These are phyloP conservation scores for Polymixis flavicincta DNA, from an alignment of 2,888 invertebrate genomes.

Conservation along the genomic window DNA sequence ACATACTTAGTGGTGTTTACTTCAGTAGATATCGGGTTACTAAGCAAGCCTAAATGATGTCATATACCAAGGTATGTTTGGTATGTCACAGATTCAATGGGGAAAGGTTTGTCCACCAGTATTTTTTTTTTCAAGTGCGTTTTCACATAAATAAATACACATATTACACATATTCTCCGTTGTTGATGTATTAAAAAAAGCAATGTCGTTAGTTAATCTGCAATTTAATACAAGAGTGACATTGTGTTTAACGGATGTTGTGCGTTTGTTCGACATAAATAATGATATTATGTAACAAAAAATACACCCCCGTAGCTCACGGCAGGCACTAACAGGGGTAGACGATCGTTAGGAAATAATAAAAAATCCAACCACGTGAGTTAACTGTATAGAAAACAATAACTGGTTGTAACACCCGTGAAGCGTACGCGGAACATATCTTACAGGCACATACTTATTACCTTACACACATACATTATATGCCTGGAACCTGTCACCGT, in stretches of 20 bases:
- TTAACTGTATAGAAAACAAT: slow-evolving; percentile 54
- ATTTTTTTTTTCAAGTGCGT: too few species aligned
- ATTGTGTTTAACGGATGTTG: neutral
- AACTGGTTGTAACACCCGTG: slow-evolving; percentile 48
- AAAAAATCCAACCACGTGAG: slow-evolving; percentile 47
- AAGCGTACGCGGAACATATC: slow-evolving; percentile 55
- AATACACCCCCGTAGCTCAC: neutral
- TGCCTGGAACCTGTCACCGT: slow-evolving; percentile 46
- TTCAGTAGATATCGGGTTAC: slow-evolving; percentile 1
- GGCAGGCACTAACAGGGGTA: slow-evolving; percentile 17
- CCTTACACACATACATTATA: slow-evolving; percentile 28
- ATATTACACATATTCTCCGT: neutral
- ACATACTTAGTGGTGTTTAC: neutral
- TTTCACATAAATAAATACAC: neutral
- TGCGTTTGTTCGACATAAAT: too few species aligned
- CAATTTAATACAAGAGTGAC: neutral
- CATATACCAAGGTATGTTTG: neutral
- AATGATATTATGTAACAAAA: too few species aligned
- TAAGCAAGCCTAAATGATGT: neutral
- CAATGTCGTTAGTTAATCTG: neutral
- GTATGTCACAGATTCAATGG: neutral
- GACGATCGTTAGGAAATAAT: slow-evolving; percentile 44
- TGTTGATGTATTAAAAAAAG: neutral
- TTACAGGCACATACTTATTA: slow-evolving; percentile 19
- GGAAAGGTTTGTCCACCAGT: slow-evolving; percentile 14